phyloP scores from a whole-genome alignment of 2,113 vertebrate species.

The Brachionichthys hirsutus region DNA sequence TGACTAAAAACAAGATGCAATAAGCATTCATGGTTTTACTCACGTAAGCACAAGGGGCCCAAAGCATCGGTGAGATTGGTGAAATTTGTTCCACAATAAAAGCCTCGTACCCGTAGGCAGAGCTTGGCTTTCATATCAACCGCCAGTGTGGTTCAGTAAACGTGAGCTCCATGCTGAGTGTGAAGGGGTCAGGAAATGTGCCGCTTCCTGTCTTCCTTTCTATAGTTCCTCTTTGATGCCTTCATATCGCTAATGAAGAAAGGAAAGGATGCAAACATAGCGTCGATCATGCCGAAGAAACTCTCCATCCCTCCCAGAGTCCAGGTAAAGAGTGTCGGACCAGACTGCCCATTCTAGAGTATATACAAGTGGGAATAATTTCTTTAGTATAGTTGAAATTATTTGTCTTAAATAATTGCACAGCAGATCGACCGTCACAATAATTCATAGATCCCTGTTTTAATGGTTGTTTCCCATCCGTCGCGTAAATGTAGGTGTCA shows the following conservation, averaged over 20 bases:
- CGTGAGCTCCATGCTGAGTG: background rate
- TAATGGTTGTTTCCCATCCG: slow-evolving; percentile 5
- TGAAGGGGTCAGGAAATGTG: background rate
- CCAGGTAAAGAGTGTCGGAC: slow-evolving; percentile 71
- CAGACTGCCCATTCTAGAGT: background rate
- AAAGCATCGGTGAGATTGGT: background rate
- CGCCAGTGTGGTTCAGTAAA: background rate
- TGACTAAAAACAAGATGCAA: too few species aligned
- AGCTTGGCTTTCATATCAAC: background rate
- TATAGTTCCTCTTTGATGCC: slow-evolving; percentile 91
- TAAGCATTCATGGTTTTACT: too few species aligned
- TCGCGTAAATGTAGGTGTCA: slow-evolving; percentile 80
- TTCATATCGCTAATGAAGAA: slow-evolving; percentile 92
- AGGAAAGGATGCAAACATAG: slow-evolving; percentile 80
- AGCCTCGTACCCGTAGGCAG: background rate
- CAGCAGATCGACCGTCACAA: background rate
- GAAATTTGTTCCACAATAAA: background rate
- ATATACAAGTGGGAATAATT: too few species aligned
- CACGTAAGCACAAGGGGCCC: too few species aligned
- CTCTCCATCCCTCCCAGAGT: slow-evolving; percentile 77
- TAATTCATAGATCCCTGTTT: background rate
- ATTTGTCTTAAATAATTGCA: background rate
- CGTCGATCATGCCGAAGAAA: slow-evolving; percentile 85
- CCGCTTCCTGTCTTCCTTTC: slow-evolving; percentile 2
- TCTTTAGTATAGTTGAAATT: background rate